These are phyloP conservation scores for Lepisosteus oculatus DNA, from an alignment of 2,113 vertebrate species.

Conservation along the genomic window DNA sequence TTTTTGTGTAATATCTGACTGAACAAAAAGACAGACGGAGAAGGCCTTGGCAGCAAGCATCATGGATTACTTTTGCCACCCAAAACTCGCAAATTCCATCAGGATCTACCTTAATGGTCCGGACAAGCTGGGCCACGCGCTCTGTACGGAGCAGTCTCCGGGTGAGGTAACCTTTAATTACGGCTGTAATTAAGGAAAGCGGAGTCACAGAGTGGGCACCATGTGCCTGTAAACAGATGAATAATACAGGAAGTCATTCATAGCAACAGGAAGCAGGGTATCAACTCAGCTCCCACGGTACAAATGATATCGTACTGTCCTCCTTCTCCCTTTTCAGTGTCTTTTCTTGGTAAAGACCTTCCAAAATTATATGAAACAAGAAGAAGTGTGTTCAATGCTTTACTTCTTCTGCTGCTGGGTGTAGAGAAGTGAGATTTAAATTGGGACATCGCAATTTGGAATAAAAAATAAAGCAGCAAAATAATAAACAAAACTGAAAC, in stretches of 20 bases:
- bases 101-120: slow-evolving; percentile 43
- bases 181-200: slow-evolving; percentile 59
- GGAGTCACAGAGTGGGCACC: slow-evolving; percentile 15
- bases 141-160: slow-evolving; percentile 60
- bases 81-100: not conserved
- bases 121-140: slow-evolving; percentile 51
- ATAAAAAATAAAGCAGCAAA: slow-evolving; percentile 26
- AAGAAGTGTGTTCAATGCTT: slow-evolving; percentile 32
- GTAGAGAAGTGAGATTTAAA: slow-evolving; percentile 44
- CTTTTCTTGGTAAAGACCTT: slow-evolving; percentile 20
- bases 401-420: slow-evolving; percentile 45
- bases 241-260: not conserved
- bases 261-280: not conserved
- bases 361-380: slow-evolving; percentile 49
- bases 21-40: too few species aligned
- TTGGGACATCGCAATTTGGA: slow-evolving; percentile 34
- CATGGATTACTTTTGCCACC: too few species aligned
- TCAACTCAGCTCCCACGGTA: not conserved
- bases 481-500: slow-evolving; percentile 27
- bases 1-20: too few species aligned
- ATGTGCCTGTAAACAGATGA: not conserved
- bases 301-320: not conserved
- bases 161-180: slow-evolving; percentile 59
- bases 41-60: too few species aligned
- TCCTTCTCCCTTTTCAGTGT: not conserved